A percentile compares a stretch with the other conserved stretches of the same genome.
Evolutionary conservation across 2,888 invertebrate species (phyloP).

Genomic region (Loripinus fragilis): DNA sequence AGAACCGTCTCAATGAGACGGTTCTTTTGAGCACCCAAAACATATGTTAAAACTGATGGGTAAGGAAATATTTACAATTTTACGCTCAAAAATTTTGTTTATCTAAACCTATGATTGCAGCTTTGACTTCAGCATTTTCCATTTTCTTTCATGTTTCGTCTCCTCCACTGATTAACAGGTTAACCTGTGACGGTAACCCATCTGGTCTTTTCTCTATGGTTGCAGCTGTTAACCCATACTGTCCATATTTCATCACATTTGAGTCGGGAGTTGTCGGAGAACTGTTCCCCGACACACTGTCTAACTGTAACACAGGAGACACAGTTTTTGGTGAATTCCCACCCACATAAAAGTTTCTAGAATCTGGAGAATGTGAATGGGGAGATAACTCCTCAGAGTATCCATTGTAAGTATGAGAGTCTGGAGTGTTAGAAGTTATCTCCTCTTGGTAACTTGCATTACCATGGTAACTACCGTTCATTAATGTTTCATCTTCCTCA

Average conservation of each 20-base stretch:
- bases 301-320: constrained; percentile 20
- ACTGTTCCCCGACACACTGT: constrained; percentile 35
- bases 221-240: constrained; percentile 5
- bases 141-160: background rate
- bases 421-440: constrained; percentile 28
- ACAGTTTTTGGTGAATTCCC: background rate
- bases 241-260: constrained; percentile 25
- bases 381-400: constrained; percentile 35
- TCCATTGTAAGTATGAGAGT: constrained; percentile 37
- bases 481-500: constrained; percentile 45
- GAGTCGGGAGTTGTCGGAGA: constrained; percentile 28
- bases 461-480: constrained; percentile 51
- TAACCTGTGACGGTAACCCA: background rate
- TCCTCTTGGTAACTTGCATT: constrained; percentile 43
- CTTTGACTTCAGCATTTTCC: background rate
- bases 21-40: too few species aligned
- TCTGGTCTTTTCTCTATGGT: constrained; percentile 7
- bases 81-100: too few species aligned
- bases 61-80: too few species aligned
- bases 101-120: too few species aligned
- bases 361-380: constrained; percentile 31
- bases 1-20: too few species aligned
- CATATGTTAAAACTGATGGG: too few species aligned
- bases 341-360: constrained; percentile 25
- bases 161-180: background rate